Base-by-base conservation (phyloP, 2,797 vertebrate genomes). In the Sebastes hubbsi region DNA sequence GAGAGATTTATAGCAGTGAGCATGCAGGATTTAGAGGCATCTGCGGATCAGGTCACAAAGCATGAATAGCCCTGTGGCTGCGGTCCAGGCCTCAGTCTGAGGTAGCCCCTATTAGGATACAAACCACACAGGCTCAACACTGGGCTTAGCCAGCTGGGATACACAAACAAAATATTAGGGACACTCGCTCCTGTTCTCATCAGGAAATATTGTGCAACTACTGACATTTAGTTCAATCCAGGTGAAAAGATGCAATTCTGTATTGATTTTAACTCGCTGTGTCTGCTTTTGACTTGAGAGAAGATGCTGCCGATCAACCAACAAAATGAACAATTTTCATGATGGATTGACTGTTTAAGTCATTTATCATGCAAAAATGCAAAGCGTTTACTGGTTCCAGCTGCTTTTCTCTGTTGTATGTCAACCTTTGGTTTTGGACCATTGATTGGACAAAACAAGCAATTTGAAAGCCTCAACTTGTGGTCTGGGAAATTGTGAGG, bases 31-130 rank as follows among this genome's bases (percentile, higher is more conserved):
- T 90, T 90, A 78, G 77, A 91, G 84, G 82, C 90, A 84, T 91
- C 81, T 85, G 89, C 3, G 64, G 89, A 92, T 94, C 91, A 89
- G 88, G 90, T 94, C 89, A 83, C 90, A 86, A 88, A 91, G 87
- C 89, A 92, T 89, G 91, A 89, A 89, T 83, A 91, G 86, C 74
- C 81, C 64, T 22, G 77, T 93, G 90, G 89, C 87, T 87, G 87
- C 7, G 25, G 77, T 89, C 91, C 91, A 92, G 89, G 66, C 72
- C 77, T 80, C 54, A 34, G 81, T 84, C 83, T 79, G 86, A 91
- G 84, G 89, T 87, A 80, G 84, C 79, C 91, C 89, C 89, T 89
- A 91, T 93, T 92, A 92, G 92, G 91, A 86, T 77, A 91, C 87
- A 88, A 88, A 91, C 88, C 89, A 82, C 91, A 87, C 62, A 58